Conservation (phyloP, 2,113 vertebrate genomes). For the Serinus canaria region DNA sequence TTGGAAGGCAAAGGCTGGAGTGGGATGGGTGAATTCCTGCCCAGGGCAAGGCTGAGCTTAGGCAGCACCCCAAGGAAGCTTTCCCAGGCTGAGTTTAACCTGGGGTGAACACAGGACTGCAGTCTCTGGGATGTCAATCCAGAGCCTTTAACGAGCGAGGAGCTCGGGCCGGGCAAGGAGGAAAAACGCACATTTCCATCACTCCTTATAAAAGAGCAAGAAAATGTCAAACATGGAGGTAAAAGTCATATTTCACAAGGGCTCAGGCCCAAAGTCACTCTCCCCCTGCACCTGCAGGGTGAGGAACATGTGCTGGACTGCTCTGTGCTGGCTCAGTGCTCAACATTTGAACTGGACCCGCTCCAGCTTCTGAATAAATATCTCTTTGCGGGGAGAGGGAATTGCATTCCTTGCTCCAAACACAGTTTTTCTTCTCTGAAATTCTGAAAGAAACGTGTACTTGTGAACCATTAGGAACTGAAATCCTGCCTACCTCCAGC, state of each 20-base stretch:
- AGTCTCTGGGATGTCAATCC: background rate
- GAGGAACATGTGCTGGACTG: background rate
- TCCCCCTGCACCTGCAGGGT: slow-evolving; percentile 38
- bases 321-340: slow-evolving; percentile 16
- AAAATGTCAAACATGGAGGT: slow-evolving; percentile 36
- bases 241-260: slow-evolving; percentile 28
- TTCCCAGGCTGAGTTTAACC: background rate
- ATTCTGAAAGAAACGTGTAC: background rate
- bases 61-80: background rate
- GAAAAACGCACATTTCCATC: slow-evolving; percentile 21
- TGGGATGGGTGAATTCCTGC: background rate
- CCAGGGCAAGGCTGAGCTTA: background rate
- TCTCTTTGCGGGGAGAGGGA: slow-evolving; percentile 58
- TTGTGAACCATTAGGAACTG: slow-evolving; percentile 35
- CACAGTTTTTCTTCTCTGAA: slow-evolving; percentile 40
- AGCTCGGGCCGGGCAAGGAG: background rate
- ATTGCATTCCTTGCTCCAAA: slow-evolving; percentile 36
- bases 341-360: slow-evolving; percentile 25
- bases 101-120: slow-evolving; percentile 27
- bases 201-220: slow-evolving; percentile 35
- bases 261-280: slow-evolving; percentile 6
- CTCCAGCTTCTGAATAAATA: slow-evolving; percentile 55
- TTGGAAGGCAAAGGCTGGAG: background rate
- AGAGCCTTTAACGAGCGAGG: slow-evolving; percentile 4
- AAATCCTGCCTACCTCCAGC: background rate